Conservation (phyloP, 2,888 invertebrate species). For the Folsomia candida region DNA sequence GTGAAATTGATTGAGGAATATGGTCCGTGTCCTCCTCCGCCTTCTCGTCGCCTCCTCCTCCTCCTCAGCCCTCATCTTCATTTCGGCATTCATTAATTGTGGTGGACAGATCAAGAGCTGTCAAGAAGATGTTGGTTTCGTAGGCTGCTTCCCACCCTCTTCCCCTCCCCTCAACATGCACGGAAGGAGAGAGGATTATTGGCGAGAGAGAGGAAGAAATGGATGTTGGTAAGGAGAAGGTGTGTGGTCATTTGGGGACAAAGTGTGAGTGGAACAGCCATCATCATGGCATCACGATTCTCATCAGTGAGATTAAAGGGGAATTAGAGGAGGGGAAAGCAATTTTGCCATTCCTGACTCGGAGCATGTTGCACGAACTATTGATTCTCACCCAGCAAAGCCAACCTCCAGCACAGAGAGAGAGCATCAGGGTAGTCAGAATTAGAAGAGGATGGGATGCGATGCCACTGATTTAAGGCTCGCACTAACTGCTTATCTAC, state of each 20-base stretch:
- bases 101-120: neutral
- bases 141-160: neutral
- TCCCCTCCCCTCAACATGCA: no score
- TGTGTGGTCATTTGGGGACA: neutral
- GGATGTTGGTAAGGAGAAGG: no score
- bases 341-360: neutral
- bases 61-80: no score
- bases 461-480: neutral
- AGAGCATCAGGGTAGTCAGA: neutral
- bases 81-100: neutral
- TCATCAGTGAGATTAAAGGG: neutral
- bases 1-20: slow-evolving; percentile 11
- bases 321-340: neutral
- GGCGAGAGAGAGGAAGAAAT: no score
- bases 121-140: neutral
- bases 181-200: no score
- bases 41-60: no score
- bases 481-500: no score
- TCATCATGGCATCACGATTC: neutral
- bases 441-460: neutral
- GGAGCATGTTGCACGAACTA: slow-evolving; percentile 3
- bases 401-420: neutral
- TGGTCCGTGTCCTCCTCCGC: neutral
- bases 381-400: slow-evolving; percentile 1
- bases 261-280: neutral